A percentile compares a stretch with the other conserved stretches of the same genome.
Evolutionary conservation across 2,113 vertebrate genomes (phyloP).

Genomic region (Gymnorhina tibicen): DNA sequence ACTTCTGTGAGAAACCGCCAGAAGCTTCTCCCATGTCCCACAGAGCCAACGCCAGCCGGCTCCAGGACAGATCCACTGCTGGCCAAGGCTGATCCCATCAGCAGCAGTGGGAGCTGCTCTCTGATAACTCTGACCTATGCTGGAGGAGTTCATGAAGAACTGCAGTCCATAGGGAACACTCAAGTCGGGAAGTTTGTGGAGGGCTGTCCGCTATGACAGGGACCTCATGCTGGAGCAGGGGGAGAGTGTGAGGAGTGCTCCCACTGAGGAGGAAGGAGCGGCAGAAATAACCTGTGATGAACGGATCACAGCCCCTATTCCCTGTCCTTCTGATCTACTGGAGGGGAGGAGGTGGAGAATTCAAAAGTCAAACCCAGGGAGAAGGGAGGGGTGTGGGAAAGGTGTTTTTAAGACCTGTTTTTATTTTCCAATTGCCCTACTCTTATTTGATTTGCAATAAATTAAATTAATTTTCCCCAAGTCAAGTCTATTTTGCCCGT

Average conservation of each 20-base stretch:
- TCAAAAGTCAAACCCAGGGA: neutral
- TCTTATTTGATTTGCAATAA: neutral
- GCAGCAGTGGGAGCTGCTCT: fast-evolving
- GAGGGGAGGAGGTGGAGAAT: neutral
- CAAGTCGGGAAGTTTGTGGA: neutral
- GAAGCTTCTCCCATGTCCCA: neutral
- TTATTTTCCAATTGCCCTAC: neutral
- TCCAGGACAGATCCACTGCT: fast-evolving
- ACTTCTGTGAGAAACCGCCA: neutral
- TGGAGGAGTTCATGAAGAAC: neutral
- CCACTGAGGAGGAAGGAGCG: fast-evolving
- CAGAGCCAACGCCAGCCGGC: neutral
- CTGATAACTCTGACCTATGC: fast-evolving
- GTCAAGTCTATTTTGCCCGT: neutral
- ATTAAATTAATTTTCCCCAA: neutral
- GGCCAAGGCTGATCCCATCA: neutral
- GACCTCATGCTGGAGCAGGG: neutral
- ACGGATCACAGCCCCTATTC: neutral
- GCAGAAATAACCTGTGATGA: neutral
- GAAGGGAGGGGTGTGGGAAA: neutral
- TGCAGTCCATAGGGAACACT: neutral
- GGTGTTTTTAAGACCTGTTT: neutral
- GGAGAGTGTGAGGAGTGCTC: neutral
- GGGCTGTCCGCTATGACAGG: neutral
- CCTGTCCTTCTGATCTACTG: neutral